These are phyloP conservation scores for Enteromius unitaeniatus DNA, from an alignment of 2,797 vertebrate species.

Conservation along the genomic window DNA sequence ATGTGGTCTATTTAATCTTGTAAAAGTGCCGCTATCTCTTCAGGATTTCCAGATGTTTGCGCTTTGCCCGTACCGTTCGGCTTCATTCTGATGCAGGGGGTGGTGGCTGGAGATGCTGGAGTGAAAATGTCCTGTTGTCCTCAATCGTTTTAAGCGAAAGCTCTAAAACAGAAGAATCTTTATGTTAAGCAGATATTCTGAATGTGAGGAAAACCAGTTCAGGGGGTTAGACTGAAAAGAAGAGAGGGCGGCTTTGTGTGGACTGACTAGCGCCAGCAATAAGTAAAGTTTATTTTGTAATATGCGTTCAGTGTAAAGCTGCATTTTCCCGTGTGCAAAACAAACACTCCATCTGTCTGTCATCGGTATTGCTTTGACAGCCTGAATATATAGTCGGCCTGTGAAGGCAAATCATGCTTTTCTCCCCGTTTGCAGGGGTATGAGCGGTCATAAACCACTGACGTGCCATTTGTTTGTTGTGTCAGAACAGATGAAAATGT, in stretches of 20 bases:
- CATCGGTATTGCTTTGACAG: constrained; percentile 38
- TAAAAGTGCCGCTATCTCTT: constrained; percentile 70
- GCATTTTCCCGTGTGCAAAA: constrained; percentile 26
- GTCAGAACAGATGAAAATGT: constrained; percentile 36
- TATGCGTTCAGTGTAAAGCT: constrained; percentile 20
- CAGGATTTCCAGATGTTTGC: constrained; percentile 69
- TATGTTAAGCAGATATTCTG: constrained; percentile 38
- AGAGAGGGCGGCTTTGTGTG: background rate
- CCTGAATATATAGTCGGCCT: constrained; percentile 29
- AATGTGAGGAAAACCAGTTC: constrained; percentile 16
- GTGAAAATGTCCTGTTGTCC: constrained; percentile 64
- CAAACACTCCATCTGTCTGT: constrained; percentile 44
- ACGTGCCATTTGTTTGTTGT: constrained; percentile 4
- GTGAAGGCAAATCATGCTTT: constrained; percentile 20
- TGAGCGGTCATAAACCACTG: background rate
- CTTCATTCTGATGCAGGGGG: constrained; percentile 54
- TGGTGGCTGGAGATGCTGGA: constrained; percentile 55
- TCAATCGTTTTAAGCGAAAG: constrained; percentile 64
- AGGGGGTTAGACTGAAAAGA: background rate
- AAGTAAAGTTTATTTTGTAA: constrained; percentile 48
- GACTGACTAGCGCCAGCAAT: constrained; percentile 11
- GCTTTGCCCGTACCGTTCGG: constrained; percentile 50
- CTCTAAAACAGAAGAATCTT: constrained; percentile 62
- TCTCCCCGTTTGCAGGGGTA: background rate
- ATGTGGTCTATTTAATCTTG: constrained; percentile 73